These are phyloP conservation scores for Anoplius nigerrimus DNA, from an alignment of 2,888 invertebrate genomes.

Conservation along the genomic window DNA sequence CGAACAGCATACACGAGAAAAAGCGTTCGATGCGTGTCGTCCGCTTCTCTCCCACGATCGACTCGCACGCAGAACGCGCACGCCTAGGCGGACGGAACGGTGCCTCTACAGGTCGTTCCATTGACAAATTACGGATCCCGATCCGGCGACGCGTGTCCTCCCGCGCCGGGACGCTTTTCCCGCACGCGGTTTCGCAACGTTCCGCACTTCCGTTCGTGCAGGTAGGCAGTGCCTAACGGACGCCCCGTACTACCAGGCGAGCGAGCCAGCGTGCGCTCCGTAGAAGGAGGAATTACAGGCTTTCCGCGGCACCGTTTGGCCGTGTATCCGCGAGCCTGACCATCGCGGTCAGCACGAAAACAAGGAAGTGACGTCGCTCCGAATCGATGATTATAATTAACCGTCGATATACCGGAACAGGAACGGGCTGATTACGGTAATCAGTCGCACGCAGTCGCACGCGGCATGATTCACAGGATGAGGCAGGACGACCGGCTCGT, in stretches of 20 bases:
- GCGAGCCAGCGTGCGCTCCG: not conserved
- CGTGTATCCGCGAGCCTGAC: slow-evolving; percentile 44
- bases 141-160: too few relatives aligned
- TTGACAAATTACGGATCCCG: too few relatives aligned
- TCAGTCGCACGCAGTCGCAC: slow-evolving; percentile 68
- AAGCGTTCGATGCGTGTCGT: too few relatives aligned
- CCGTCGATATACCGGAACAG: slow-evolving; percentile 72
- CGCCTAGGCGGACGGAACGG: too few relatives aligned
- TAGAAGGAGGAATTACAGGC: slow-evolving; percentile 36
- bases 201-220: not conserved
- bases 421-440: slow-evolving; percentile 73
- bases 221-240: not conserved
- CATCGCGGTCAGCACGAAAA: slow-evolving; percentile 52
- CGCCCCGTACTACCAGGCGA: not conserved
- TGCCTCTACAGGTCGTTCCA: too few relatives aligned
- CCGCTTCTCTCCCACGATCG: too few relatives aligned
- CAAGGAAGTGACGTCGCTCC: slow-evolving; percentile 70
- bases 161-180: not conserved
- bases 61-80: too few relatives aligned
- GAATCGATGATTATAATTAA: slow-evolving; percentile 75
- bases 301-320: slow-evolving; percentile 40
- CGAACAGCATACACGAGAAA: too few relatives aligned
- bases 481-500: slow-evolving; percentile 15
- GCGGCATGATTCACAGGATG: slow-evolving; percentile 63
- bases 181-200: not conserved